phyloP scores from a whole-genome alignment of 2,888 invertebrate genomes.

The Scelioninae gen. 2 region DNA sequence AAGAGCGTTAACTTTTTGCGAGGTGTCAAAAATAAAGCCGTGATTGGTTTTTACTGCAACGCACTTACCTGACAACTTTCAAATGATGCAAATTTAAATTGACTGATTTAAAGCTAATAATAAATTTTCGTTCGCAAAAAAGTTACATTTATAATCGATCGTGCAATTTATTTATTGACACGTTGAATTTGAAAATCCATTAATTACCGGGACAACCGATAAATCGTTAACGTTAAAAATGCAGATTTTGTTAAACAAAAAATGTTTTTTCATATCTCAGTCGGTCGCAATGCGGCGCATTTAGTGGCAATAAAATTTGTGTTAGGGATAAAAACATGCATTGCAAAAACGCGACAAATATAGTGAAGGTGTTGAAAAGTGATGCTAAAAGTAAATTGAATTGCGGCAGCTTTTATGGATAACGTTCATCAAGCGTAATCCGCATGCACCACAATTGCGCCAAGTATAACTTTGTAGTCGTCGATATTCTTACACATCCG shows the following conservation, averaged over 20 bases:
- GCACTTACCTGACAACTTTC: slow-evolving; percentile 30
- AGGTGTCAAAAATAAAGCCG: slow-evolving; percentile 23
- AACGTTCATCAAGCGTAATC: slow-evolving; percentile 45
- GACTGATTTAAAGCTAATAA: slow-evolving; percentile 5
- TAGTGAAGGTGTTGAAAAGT: slow-evolving; percentile 42
- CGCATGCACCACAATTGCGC: slow-evolving; percentile 52
- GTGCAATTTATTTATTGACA: neutral
- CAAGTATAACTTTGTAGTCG: slow-evolving; percentile 42
- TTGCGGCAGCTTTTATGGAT: slow-evolving; percentile 44
- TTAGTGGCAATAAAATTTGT: slow-evolving; percentile 23
- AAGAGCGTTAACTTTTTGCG: neutral
- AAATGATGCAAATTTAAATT: slow-evolving; percentile 28
- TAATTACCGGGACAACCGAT: neutral
- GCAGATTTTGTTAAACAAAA: slow-evolving; percentile 5
- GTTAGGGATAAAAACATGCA: neutral
- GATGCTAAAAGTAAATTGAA: slow-evolving; percentile 48
- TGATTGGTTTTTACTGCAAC: slow-evolving; percentile 7
- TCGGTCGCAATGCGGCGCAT: slow-evolving; percentile 5
- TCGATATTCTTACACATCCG: slow-evolving; percentile 47
- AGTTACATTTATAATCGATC: slow-evolving; percentile 1
- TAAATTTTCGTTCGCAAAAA: slow-evolving; percentile 5
- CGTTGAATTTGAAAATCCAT: neutral
- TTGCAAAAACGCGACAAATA: slow-evolving; percentile 29
- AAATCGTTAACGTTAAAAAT: neutral
- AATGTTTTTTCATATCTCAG: neutral